Evolutionary conservation across 2,113 vertebrate genomes (phyloP).

Genomic region (Vombatus ursinus): DNA sequence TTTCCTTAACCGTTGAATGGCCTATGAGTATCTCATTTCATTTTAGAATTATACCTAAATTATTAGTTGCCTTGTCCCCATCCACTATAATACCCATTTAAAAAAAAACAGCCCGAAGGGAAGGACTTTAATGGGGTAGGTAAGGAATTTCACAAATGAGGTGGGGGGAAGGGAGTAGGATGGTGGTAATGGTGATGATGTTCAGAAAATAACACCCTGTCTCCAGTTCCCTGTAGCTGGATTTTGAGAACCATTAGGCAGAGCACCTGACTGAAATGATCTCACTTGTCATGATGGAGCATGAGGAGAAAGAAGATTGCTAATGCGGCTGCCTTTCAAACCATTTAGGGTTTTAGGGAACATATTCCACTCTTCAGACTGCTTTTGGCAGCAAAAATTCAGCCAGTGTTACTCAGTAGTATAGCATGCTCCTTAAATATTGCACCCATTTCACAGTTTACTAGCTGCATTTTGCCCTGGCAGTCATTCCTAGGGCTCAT

Average conservation of each 20-base stretch:
- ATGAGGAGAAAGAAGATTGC: background rate
- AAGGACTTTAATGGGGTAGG: background rate
- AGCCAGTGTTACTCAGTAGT: background rate
- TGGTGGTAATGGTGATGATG: background rate
- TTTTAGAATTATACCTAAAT: background rate
- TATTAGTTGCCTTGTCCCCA: background rate
- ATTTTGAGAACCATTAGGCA: background rate
- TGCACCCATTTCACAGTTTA: background rate
- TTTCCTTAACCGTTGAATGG: background rate
- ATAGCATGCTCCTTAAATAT: background rate
- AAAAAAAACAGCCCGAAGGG: background rate
- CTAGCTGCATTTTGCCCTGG: background rate
- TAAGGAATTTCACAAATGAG: background rate
- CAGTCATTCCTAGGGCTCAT: background rate
- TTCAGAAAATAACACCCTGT: background rate
- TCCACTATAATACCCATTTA: background rate
- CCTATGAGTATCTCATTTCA: background rate
- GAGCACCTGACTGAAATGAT: background rate
- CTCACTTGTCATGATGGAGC: background rate
- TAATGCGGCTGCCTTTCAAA: background rate
- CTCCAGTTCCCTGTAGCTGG: background rate
- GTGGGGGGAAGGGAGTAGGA: background rate
- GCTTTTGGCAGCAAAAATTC: background rate
- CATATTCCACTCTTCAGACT: background rate
- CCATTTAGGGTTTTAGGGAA: background rate